phyloP scores from a whole-genome alignment of 2,113 vertebrate genomes.

The Pseudopipra pipra region DNA sequence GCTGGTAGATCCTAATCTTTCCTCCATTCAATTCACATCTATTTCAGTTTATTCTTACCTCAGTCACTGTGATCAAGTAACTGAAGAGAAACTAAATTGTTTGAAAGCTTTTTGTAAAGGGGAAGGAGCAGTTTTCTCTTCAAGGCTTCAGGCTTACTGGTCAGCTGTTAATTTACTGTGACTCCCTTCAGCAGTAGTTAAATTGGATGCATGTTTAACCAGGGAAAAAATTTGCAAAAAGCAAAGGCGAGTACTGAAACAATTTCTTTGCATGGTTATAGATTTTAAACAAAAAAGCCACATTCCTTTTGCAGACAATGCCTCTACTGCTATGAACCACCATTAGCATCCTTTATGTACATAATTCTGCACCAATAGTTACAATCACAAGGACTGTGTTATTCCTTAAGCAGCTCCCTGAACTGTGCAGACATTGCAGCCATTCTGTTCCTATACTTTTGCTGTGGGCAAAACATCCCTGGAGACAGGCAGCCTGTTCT shows the following conservation, averaged over 20 bases:
- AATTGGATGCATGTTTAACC: background rate
- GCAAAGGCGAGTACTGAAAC: background rate
- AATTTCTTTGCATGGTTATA: background rate
- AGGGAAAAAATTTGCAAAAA: background rate
- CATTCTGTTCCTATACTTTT: background rate
- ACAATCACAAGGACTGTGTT: background rate
- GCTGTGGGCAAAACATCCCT: background rate
- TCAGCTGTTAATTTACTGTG: conserved; percentile 7
- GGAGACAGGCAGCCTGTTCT: background rate
- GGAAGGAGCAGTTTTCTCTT: background rate
- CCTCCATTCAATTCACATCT: background rate
- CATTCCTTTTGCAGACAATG: background rate
- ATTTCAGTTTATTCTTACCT: background rate
- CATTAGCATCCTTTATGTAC: accelerated
- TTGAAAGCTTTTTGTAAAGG: background rate
- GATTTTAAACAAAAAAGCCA: background rate
- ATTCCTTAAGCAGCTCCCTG: background rate
- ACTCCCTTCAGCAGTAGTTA: background rate
- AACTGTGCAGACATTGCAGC: background rate
- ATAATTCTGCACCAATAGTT: background rate
- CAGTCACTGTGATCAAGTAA: background rate
- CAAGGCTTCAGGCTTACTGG: background rate
- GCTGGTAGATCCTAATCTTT: background rate
- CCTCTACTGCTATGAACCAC: background rate
- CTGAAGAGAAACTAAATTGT: background rate